These are phyloP conservation scores for Drosophila pseudoananassae DNA, from an alignment of 1,140 invertebrate species.

Conservation along the genomic window DNA sequence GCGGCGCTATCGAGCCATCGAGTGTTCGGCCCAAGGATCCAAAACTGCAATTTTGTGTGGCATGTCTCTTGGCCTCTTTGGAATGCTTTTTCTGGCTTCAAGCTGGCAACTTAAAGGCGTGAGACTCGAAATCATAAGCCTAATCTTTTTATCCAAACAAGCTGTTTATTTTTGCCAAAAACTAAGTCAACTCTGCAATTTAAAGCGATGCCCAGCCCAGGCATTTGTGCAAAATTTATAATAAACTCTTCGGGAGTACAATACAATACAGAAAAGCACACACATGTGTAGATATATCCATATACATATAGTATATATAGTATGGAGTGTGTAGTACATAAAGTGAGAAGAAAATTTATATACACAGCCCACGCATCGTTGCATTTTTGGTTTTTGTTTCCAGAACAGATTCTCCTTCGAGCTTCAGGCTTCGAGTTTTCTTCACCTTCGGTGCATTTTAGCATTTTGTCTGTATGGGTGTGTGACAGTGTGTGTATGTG, in stretches of 20 bases:
- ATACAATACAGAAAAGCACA: constrained; percentile 19
- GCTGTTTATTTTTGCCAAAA: background rate
- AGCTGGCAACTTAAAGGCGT: background rate
- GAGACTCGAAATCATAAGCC: background rate
- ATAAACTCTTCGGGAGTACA: constrained; percentile 16
- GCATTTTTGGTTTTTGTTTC: constrained; percentile 29
- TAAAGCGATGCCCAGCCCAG: background rate
- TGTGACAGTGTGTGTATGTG: constrained; percentile 23
- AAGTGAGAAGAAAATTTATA: constrained; percentile 23
- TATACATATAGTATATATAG: background rate
- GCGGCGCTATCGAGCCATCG: constrained; percentile 3
- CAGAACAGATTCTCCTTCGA: constrained; percentile 14
- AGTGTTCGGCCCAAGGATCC: constrained; percentile 5
- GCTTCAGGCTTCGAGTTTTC: constrained; percentile 22
- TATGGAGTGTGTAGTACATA: background rate
- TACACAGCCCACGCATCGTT: constrained; percentile 42
- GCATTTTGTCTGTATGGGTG: constrained; percentile 20
- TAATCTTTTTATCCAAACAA: background rate
- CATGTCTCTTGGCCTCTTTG: background rate
- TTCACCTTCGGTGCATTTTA: constrained; percentile 28
- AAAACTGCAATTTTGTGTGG: background rate
- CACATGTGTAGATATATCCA: constrained; percentile 1
- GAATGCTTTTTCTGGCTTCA: background rate
- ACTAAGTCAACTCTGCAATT: background rate
- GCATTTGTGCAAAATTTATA: constrained; percentile 17